Evolutionary conservation across 2,113 vertebrate species (phyloP).

Genomic region (Tychaedon coryphoeus): DNA sequence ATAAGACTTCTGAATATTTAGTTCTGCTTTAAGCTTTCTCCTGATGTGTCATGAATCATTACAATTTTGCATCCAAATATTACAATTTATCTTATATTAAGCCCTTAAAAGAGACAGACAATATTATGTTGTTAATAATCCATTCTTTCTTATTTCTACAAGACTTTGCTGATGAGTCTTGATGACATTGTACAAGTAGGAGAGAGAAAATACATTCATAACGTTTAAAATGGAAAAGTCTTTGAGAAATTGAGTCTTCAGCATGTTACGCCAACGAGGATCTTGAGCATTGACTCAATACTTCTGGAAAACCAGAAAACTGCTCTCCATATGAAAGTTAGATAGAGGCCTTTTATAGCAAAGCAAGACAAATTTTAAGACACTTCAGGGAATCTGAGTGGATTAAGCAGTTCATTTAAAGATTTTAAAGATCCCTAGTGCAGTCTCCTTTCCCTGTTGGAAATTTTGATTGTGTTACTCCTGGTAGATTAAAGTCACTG

Average conservation of each 20-base stretch:
- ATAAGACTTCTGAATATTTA: not conserved
- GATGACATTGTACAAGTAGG: not conserved
- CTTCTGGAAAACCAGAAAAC: conserved; percentile 3
- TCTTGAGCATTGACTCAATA: not conserved
- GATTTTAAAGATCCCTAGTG: not conserved
- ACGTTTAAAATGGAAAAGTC: not conserved
- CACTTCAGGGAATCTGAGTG: not conserved
- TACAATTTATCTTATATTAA: not conserved
- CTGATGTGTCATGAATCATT: not conserved
- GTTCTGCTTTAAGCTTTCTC: not conserved
- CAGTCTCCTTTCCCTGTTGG: not conserved
- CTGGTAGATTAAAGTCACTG: not conserved
- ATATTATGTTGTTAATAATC: not conserved
- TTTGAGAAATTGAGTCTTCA: not conserved
- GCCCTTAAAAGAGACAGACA: not conserved
- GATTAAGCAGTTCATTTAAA: not conserved
- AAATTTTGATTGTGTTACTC: not conserved
- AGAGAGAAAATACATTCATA: not conserved
- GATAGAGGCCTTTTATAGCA: not conserved
- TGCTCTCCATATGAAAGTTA: not conserved
- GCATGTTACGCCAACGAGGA: not conserved
- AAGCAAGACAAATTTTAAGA: not conserved
- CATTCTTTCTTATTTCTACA: not conserved
- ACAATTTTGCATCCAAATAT: not conserved
- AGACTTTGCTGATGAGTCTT: not conserved